phyloP scores from a whole-genome alignment of 2,113 vertebrate species.

The Saccopteryx bilineata region DNA sequence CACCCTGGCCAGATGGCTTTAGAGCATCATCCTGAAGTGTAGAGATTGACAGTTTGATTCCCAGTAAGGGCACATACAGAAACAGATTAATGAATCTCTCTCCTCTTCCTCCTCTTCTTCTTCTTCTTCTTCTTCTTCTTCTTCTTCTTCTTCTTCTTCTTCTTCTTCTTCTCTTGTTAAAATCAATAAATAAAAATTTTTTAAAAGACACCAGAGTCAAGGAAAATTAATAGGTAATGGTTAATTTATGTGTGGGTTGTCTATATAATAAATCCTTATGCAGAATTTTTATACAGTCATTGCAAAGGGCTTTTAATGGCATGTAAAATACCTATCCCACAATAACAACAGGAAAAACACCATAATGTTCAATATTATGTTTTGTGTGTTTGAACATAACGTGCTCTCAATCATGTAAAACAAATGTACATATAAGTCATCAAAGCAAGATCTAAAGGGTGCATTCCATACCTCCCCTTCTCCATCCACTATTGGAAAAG shows the following conservation, averaged over 20 bases:
- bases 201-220: neutral
- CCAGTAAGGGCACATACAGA: too few relatives aligned
- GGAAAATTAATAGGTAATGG: neutral
- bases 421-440: slow-evolving; percentile 2
- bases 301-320: slow-evolving; percentile 49
- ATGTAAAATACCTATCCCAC: neutral
- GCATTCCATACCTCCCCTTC: neutral
- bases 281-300: slow-evolving; percentile 7
- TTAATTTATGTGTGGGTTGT: slow-evolving; percentile 5
- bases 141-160: too few relatives aligned
- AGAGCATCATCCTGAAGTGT: too few relatives aligned
- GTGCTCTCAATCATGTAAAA: slow-evolving; percentile 29
- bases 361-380: neutral
- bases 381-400: neutral
- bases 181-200: too few relatives aligned
- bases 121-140: too few relatives aligned
- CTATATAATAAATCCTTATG: neutral
- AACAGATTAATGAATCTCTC: too few relatives aligned
- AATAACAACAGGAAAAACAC: slow-evolving; percentile 22
- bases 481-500: neutral
- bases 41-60: too few relatives aligned
- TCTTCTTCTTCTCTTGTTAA: too few relatives aligned
- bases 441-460: neutral
- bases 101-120: too few relatives aligned
- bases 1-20: too few relatives aligned